Base-by-base conservation (phyloP, 92 coral and sea anemone species). In the Meandrina meandrites region DNA sequence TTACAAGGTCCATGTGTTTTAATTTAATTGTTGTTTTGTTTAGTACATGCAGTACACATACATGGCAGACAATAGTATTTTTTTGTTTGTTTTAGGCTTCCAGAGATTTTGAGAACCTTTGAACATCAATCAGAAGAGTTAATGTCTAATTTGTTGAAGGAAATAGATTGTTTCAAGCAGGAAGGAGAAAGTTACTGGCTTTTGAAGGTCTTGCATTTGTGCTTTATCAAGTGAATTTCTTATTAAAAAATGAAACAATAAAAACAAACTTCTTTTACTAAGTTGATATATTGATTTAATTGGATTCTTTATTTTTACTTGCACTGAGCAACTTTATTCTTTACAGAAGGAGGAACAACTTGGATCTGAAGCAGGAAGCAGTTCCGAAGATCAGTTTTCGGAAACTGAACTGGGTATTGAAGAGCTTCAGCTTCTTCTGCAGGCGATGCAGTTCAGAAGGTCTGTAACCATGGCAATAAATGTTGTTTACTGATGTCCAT, bases 371-470 rank as follows among this genome's bases (percentile, higher is more conserved):
- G 68, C 82, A 19, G 74, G 87, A 47, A 90, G 86, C 27, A 83
- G 89, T 51, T 86, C 89, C 12, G 89, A 79, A 15, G 89, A 86
- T 67, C 89, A 79, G 19, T 50, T 32, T 24, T 79, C 86, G 18
- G 94, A 94, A n/a, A 85, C 88, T 58, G 96, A 93, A 32, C 90
- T 94, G 36, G 94, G 95, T 3, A 81, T 95, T 54, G 99, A 97
- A 24, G 99, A 97, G 54, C 86, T 97, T 9, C 90, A 93, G 81
- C 95, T 97, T 17, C 89, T 94, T 66, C 82, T 90, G 57, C 98
- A 93, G 81, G 99, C 99, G 34, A 87, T 95, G 94, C 97, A 95
- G 84, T 97, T 97, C 77, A 92, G 98, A 92, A 97, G 99, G 99
- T 97, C 31, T 60, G 54, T 81, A 64, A 62, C 14, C 19, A 80